phyloP scores from a whole-genome alignment of 2,888 invertebrate species.

The Elysia crispata region DNA sequence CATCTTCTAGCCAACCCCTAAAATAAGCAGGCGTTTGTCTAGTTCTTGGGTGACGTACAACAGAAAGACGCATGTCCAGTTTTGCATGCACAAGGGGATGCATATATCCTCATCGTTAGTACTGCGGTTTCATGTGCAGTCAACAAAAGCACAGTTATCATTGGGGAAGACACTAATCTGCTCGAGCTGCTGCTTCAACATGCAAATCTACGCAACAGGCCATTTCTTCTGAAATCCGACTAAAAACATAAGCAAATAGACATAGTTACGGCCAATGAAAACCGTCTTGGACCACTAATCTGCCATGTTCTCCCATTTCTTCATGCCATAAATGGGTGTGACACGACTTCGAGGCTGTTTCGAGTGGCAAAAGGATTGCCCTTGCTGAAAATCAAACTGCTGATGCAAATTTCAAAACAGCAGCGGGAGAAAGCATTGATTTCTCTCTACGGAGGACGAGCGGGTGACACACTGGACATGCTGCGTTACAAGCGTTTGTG shows the following conservation, averaged over 20 bases:
- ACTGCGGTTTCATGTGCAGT: slow-evolving; percentile 53
- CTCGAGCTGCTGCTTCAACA: slow-evolving; percentile 58
- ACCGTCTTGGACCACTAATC: not conserved
- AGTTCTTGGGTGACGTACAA: not conserved
- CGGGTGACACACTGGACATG: not conserved
- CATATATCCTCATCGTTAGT: slow-evolving; percentile 58
- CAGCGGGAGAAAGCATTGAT: slow-evolving; percentile 21
- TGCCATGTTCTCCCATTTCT: slow-evolving; percentile 22
- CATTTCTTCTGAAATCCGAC: slow-evolving; percentile 6
- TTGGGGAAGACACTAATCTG: slow-evolving; percentile 65
- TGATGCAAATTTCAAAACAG: not conserved
- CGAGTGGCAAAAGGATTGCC: not conserved
- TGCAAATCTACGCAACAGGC: slow-evolving; percentile 21
- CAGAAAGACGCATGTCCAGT: slow-evolving; percentile 10
- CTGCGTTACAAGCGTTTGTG: slow-evolving; percentile 6
- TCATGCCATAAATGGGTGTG: slow-evolving; percentile 38
- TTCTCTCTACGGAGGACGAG: not conserved
- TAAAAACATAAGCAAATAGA: not conserved
- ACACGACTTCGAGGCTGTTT: slow-evolving; percentile 36
- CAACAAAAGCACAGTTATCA: slow-evolving; percentile 45
- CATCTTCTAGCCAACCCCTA: not conserved
- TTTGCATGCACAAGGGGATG: slow-evolving; percentile 57
- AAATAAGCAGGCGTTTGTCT: not conserved
- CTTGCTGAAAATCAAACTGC: not conserved
- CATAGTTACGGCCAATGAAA: not conserved